Conservation (phyloP, 2,888 invertebrate genomes). For the Acanthosoma haemorrhoidale region DNA sequence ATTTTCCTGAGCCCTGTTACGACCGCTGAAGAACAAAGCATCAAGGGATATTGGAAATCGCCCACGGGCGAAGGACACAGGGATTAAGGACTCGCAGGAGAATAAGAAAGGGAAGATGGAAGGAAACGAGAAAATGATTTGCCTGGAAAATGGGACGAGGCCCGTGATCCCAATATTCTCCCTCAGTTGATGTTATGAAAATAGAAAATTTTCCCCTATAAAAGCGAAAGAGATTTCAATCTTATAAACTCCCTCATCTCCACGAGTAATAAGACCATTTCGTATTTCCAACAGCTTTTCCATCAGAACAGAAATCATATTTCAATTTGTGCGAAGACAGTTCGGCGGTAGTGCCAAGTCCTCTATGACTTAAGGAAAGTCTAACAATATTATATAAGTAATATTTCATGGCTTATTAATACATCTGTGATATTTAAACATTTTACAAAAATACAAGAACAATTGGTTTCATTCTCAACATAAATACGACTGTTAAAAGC, state of each 20-base stretch:
- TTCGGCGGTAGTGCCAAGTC: no score
- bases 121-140: constrained; percentile 5
- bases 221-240: neutral
- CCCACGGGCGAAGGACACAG: neutral
- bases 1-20: no score
- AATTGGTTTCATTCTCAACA: no score
- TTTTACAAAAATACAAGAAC: no score
- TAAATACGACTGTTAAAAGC: no score
- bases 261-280: constrained; percentile 4
- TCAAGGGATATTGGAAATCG: constrained; percentile 1
- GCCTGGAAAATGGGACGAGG: neutral
- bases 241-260: neutral
- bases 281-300: neutral
- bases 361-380: no score
- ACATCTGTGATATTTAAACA: no score
- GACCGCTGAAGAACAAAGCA: neutral
- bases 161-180: neutral
- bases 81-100: neutral
- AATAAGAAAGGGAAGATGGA: neutral
- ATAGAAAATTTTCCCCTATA: neutral
- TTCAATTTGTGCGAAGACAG: neutral
- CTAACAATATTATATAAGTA: no score
- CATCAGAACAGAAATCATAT: constrained; percentile 9
- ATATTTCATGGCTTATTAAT: no score
- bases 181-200: constrained; percentile 5